Base-by-base conservation (phyloP, 1,140 invertebrate genomes). In the Lepidurus arcticus region DNA sequence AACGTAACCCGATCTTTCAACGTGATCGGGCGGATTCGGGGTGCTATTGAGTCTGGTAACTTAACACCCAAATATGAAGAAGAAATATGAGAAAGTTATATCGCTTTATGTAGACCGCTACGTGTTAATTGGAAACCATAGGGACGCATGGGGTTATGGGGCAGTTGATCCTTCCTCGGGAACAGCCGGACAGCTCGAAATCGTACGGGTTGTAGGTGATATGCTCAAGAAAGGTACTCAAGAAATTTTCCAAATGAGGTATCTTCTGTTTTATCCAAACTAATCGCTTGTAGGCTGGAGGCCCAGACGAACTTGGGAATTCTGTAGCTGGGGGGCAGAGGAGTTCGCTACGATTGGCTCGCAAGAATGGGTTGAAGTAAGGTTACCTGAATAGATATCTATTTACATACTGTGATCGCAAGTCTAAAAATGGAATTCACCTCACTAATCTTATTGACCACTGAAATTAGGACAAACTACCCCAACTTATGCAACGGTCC, bases 131-230 rank as follows among this genome's bases (percentile, higher is more conserved):
- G 89, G 89, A 6, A 88, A 88, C 80, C 89, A 90, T 80, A 83
- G 88, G 78, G 89, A 90, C 83, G 85, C 89, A 42, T 90, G 88
- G 88, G 86, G 85, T 13, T 87, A 86, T 81, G 88, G 88, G 16
- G 84, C 88, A 21, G 81, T 88, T 42, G 89, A 90, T 82, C 88
- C 88, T 11, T 82, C 85, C 13, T 81, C 82, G 76, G 87, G 88
- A 1, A 88, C 88, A 11, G 88, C 88, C 7, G 83, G 84, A 6
- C 78, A 89, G 65, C 82, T 88, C 16, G 89, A 90, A 83, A 80
- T 90, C 6, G 85, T 85, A 7, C 80, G 87, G 10, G 85, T 86
- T 11, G 85, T 90, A 81, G 86, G 84, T 4, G 80, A 83, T 42
- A 76, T 88, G 2, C 26, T 81, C 9, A 83, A 83, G 80, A 79